Evolutionary conservation across 2,113 vertebrate genomes (phyloP), one percentile per base, ranked within the genome.

Genomic region (Tapirus terrestris): DNA sequence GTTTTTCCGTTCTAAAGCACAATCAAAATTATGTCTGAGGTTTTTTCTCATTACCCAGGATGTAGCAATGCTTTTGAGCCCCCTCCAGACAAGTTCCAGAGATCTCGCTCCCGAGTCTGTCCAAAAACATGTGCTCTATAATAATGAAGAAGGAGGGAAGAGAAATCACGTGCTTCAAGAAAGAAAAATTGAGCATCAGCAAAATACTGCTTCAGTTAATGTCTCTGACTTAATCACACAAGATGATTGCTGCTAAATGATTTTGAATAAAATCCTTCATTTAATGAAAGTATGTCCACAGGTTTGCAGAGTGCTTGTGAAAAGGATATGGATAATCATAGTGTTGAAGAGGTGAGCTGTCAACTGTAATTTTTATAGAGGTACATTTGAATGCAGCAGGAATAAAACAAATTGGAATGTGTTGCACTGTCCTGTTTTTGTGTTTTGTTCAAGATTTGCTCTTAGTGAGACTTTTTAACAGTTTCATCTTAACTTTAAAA

Each of bases 1-100:
- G 84, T 96, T 97, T 99, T 98, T 98, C 98, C 98, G 96, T 98
- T 98, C 97, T 96, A 96, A 98, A 98, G 92, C 96, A 97, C 97
- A 98, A 97, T 98, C 94, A 95, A 98, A 99, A 98, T 98, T 98
- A 96, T 87, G 43, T 86, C 95, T 73, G 91, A 95, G 94, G 36
- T 8, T 89, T 90, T 94, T 77, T 36, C n/a, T 94, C 94, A 81
- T 94, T 86, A 75, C 21, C 17, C 92, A 93, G 80, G 33, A 75
- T 73, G 53, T 43, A 95, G 21, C 45, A 95, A 61, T 5, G 51
- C 56, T 89, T 96, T 80, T 85, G 80, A 72, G 88, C 31, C 61
- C 68, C 45, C 21, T 96, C 20, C 25, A 56, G n/a, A 87, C 84
- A 91, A 58, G 31, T 68, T 88, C 82, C 45, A 33, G 27, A 94